Conservation (phyloP, 2,888 invertebrate species). For the Phrixothrix hirtus region DNA sequence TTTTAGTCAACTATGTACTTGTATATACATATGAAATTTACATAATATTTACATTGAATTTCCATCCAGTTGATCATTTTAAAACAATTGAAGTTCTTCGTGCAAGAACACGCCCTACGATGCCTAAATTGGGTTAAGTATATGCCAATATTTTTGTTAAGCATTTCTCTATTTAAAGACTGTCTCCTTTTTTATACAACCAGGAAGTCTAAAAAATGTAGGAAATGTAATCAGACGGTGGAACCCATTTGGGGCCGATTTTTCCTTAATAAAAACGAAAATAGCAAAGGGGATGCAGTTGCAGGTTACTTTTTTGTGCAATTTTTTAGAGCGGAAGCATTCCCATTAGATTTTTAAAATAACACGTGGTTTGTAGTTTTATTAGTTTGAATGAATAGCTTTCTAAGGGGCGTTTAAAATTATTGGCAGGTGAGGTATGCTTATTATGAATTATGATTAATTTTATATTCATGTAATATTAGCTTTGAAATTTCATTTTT, state of each 20-base stretch:
- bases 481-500: too few species aligned
- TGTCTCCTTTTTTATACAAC: slow-evolving; percentile 8
- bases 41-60: slow-evolving; percentile 31
- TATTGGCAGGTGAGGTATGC: too few species aligned
- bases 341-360: too few species aligned
- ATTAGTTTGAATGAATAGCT: too few species aligned
- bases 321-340: not conserved
- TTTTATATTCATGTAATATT: too few species aligned
- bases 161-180: slow-evolving; percentile 1
- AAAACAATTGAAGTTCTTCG: slow-evolving; percentile 9
- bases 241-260: not conserved
- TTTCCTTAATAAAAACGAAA: not conserved
- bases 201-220: slow-evolving; percentile 18
- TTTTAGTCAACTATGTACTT: slow-evolving; percentile 30
- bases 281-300: not conserved
- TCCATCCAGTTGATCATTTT: slow-evolving; percentile 13
- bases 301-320: not conserved
- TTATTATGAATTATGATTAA: too few species aligned
- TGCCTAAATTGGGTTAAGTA: slow-evolving; percentile 8
- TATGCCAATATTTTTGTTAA: slow-evolving; percentile 1
- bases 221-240: slow-evolving; percentile 12
- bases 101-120: slow-evolving; percentile 7
- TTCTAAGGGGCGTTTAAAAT: too few species aligned
- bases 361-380: too few species aligned
- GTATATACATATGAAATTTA: slow-evolving; percentile 27